Base-by-base conservation (phyloP, 2,888 invertebrate genomes). In the Ectemnius lituratus region DNA sequence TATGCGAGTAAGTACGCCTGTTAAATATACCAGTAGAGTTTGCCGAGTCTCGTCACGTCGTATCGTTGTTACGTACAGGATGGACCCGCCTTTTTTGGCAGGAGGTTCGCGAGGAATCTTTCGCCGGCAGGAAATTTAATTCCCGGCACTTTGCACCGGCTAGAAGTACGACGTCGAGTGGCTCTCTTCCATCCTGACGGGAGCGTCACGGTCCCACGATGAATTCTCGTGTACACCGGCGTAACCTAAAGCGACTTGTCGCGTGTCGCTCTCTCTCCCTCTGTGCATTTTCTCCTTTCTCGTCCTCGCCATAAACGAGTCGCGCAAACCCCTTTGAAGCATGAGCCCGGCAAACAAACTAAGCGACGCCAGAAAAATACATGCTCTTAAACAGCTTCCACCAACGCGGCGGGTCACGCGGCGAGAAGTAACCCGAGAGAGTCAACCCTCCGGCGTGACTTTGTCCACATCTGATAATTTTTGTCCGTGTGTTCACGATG, bases 121-220 rank as follows among this genome's bases (percentile, higher is more conserved):
- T 78, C 74, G 69, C 49, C 62, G 74, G 65, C 62, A 76, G 67
- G 78, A 85, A 85, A 85, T 85, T 85, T 84, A 76, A 85, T 85
- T 85, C 79, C 73, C 80, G 67, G 58, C 75, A 82, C 80, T 83
- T 81, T 85, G 81, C 84, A 75, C 79, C 60, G 52, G 62, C 69
- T 70, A 78, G 76, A 76, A 79, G 74, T 83, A 77, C 79, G 73
- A 65, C 73, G 70, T 70, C 66, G 81, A 81, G 78, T 74, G 73
- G 78, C 65, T 74, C 78, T 73, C 72, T 75, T 74, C 74, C 75
- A 73, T 78, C 62, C 62, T 70, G 66, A 64, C 69, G 74, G 68
- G 62, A 66, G 62, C 69, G 75, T 74, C 79, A 69, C 79, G 69
- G 47, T 47, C 67, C 75, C 74, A 63, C 52, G 57, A 70, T 67